Base-by-base conservation (phyloP, 2,113 vertebrate genomes). In the Oriolus oriolus region DNA sequence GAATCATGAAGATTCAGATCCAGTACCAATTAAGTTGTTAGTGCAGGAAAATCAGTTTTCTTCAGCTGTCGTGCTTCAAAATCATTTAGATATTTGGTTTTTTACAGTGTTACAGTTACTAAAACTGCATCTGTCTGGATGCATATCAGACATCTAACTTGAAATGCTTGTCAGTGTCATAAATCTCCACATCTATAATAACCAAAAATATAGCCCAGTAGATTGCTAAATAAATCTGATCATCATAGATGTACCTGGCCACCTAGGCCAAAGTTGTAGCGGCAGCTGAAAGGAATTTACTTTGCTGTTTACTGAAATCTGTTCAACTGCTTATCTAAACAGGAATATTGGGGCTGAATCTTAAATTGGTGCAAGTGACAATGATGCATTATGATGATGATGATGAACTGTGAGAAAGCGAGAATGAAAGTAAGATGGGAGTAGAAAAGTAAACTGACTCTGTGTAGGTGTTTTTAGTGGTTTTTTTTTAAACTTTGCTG, bases 161-260 rank as follows among this genome's bases (percentile, higher is more conserved):
- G 44, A 82, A 92, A 31, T 59, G 24, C 8, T 70, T 65, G 6
- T 77, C 53, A 28, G 17, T 84, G 26, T 39, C 39, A 30, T 35
- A 60, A 65, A 35, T 74, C n/a, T 42, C 86, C 33, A 35, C 41
- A 77, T 73, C 31, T 8, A 1, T 69, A 31, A 63, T 16, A 92
- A n/a, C 4, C 8, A 73, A 20, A 80, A 89, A 53, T 49, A 45
- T 0, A 49, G 21, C 41, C 10, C 0, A 0, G 13, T 42, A 56
- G 39, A 41, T 79, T 39, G 37, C 18, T 30, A 65, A 60, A 20
- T 23, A 85, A 47, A 49, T 85, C 18, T 84, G 30, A 30, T 44
- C 74, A 22, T 64, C 2, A 0, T 21, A 33, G 37, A 19, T 11
- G 3, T 76, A 33, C 57, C 31, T 3, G 1, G 15, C 41, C 37